Conservation (phyloP, 2,113 vertebrate genomes). For the Leptobrachium ailaonicum region DNA sequence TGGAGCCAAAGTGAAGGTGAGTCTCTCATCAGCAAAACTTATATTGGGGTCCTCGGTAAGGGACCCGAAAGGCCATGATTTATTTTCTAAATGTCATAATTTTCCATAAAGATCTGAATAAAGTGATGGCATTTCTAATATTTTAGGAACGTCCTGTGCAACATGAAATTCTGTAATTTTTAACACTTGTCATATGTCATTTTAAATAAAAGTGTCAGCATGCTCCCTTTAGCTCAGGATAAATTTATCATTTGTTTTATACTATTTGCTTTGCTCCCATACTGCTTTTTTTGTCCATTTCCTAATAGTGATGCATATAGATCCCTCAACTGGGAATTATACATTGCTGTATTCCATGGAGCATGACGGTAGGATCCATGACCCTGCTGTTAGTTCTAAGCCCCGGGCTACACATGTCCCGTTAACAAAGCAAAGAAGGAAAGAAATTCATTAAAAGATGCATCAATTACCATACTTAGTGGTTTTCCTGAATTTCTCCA, state of each 20-base stretch:
- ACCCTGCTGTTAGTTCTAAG: constrained; percentile 45
- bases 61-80: too few species aligned
- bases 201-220: too few species aligned
- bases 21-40: too few species aligned
- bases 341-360: constrained; percentile 19
- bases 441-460: constrained; percentile 38
- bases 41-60: too few species aligned
- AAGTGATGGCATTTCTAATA: too few species aligned
- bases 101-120: too few species aligned
- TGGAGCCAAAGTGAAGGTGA: too few species aligned
- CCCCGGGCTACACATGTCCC: constrained; percentile 35
- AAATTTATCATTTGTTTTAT: background rate
- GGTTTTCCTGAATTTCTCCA: background rate
- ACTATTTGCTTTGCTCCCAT: background rate
- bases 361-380: constrained; percentile 23
- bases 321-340: constrained; percentile 37
- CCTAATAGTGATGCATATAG: constrained; percentile 6
- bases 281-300: background rate
- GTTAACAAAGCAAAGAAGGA: constrained; percentile 20
- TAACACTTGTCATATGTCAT: too few species aligned
- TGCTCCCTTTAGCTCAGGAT: too few species aligned
- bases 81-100: too few species aligned
- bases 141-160: too few species aligned
- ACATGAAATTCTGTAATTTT: too few species aligned
- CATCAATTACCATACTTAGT: constrained; percentile 40